Evolutionary conservation across 2,797 vertebrate genomes (phyloP), one percentile per base, ranked within the genome.

Genomic region (Coranthus polyacanthus): DNA sequence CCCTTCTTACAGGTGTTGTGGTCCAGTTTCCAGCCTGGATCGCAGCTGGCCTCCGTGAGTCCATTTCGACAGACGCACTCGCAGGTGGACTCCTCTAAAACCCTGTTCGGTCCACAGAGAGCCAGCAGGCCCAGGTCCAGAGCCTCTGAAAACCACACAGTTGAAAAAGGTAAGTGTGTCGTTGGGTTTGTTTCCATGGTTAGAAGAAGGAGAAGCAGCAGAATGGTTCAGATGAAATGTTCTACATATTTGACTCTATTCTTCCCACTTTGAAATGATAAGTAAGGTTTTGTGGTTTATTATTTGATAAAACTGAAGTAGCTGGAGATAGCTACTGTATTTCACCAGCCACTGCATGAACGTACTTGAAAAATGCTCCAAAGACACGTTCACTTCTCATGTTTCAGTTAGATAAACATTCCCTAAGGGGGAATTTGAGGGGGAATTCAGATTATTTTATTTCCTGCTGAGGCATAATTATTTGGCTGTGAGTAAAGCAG

Each of bases 11-110:
- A 94, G 52, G 73, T 90, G 50, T 91, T 75, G 69, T 88, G 90
- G 77, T 93, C 89, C 79, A 94, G 90, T 68, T 90, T 89, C 92
- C 91, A 91, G 64, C 92, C 92, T 1, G 82, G 81, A 46, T 90
- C 91, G 34, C 93, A 94, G 91, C 92, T 92, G 77, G 73, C 81
- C 65, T 92, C 84, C 0, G 93, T 94, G 69, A 93, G 90, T 52
- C 93, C 93, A 3, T 93, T 94, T 17, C 87, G 88, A 75, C 93
- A 94, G 53, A 89, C 61, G 0, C 93, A 94, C 34, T 92, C 88
- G 6, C 93, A 94, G 41, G 86, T 89, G 21, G 88, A 78, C 64
- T 93, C 84, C 6, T 93, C 89, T 75, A 94, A 71, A 60, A 90
- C 82, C 68, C 88, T 89, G 79, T 90, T 90, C 38, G 92, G 92